Evolutionary conservation across 2,888 invertebrate species (phyloP), one percentile per base, ranked within the genome.

Genomic region (Aplocera efformata): DNA sequence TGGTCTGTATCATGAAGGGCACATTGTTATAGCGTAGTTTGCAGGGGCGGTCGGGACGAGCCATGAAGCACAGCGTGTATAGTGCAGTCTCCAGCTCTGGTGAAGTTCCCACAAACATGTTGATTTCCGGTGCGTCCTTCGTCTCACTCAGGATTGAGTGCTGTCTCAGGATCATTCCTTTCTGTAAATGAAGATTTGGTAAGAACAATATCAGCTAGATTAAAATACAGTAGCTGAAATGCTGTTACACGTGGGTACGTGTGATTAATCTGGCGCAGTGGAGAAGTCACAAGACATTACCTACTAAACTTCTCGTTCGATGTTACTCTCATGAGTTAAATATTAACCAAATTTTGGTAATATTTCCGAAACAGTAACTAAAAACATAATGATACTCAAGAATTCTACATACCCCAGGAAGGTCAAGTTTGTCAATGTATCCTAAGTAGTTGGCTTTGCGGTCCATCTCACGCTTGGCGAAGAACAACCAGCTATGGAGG

Each of bases 401-500:
- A 10, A n/a, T n/a, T n/a, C 7, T 30, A 88, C 91, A 91, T 84
- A 95, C 95, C 61, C 92, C 91, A 63, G 92, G 91, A 34, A 96
- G 81, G 63, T 94, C 93, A 21, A 94, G 72, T 75, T 93, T 93
- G 59, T 93, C 92, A 58, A 94, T 88, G 69, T 94, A 94, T 6
- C 96, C 96, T 58, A 94, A 89, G 78, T 96, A 96, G 79, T 96
- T 93, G 1, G 92, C 91, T 49, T 90, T 90, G 40, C 90, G 91
- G 32, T 91, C 91, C 48, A 84, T 73, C 80, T 98, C 97, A 60
- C 96, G 92, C 33, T 92, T 90, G 45, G 92, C 92, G 67, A 95
- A 96, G 81, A 94, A 95, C 23, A 98, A 77, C 97, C 98, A 98
- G 77, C 96, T 97, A 81, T 98, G 98, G 40, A 98, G 90, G 31